Conservation (phyloP, 1,140 invertebrate species). For the Stratiolaelaps scimitus region DNA sequence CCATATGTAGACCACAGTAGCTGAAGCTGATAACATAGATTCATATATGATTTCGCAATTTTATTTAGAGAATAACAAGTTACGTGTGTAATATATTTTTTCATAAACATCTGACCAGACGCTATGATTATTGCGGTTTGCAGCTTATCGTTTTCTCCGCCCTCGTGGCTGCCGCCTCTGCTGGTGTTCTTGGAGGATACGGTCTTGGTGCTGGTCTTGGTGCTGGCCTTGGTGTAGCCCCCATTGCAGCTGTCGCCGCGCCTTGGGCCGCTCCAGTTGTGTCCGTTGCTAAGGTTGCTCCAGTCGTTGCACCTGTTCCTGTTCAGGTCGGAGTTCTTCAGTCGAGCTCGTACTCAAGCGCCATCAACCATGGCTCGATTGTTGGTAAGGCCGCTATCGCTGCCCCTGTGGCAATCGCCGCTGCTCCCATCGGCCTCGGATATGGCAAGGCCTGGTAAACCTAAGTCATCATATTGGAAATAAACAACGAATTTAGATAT, state of each 20-base stretch:
- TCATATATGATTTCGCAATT: too few relatives aligned
- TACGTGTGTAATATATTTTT: too few relatives aligned
- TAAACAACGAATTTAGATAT: too few relatives aligned
- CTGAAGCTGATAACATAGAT: too few relatives aligned
- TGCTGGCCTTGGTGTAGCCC: not conserved
- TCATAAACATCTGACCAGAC: too few relatives aligned
- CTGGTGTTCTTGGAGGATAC: not conserved
- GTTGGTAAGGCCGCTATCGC: not conserved
- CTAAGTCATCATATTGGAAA: too few relatives aligned
- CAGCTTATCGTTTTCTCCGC: constrained; percentile 6
- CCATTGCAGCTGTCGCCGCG: not conserved
- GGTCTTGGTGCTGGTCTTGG: not conserved
- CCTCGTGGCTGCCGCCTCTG: constrained; percentile 19
- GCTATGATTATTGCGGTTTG: not conserved
- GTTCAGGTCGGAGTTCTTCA: not conserved
- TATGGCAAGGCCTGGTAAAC: too few relatives aligned
- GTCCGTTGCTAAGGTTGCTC: not conserved
- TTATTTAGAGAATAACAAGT: too few relatives aligned
- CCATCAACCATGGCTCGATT: constrained; percentile 10
- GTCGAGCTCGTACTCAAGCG: not conserved
- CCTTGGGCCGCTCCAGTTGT: not conserved
- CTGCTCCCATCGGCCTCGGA: constrained; percentile 1
- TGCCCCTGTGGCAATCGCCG: not conserved
- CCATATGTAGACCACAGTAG: too few relatives aligned
- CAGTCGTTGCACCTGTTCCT: not conserved